Evolutionary conservation across 2,113 vertebrate genomes (phyloP), one percentile per base, ranked within the genome.

Genomic region (Edolisoma coerulescens): DNA sequence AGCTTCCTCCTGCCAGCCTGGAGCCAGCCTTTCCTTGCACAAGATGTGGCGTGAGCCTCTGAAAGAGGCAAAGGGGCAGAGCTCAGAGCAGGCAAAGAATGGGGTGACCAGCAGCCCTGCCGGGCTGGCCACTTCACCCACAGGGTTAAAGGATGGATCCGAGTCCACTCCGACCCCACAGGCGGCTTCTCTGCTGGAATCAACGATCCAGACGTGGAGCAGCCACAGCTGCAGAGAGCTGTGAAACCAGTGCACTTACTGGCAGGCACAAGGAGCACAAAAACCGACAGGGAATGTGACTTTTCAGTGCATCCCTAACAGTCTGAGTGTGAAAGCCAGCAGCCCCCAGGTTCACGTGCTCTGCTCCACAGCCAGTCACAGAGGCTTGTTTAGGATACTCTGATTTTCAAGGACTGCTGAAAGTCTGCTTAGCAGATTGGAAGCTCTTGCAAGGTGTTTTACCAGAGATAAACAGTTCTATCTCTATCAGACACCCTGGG

Each of bases 11-110:
- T 82, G 70, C 89, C 91, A 91, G 94, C 18, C 27, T 5, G 12
- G 10, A 77, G 73, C 16, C 56, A 49, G 80, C 1, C 4, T 44
- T 69, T 56, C 83, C 93, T 97, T 96, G 79, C 95, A 94, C 85
- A 96, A 96, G 90, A 86, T 53, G 76, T 84, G 81, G 77, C 2
- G 37, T 65, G 57, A 95, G 90, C 37, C 33, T 3, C 77, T 24
- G 52, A 95, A 95, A 87, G 69, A 92, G 90, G 89, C 56, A 17
- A 95, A 95, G 93, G 89, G 89, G 91, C 77, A 96, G 76, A 89
- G 92, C 84, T 39, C 44, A 27, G 78, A 56, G 74, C 50, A 50
- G 54, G 9, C 2, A 9, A 50, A 61, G 52, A n/a, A 41, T 4
- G 2, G 10, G 56, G 76, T 35, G 39, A 57, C 8, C 6, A 2